Conservation (phyloP, 92 coral and sea anemone genomes). For the Siderastrea siderea region DNA sequence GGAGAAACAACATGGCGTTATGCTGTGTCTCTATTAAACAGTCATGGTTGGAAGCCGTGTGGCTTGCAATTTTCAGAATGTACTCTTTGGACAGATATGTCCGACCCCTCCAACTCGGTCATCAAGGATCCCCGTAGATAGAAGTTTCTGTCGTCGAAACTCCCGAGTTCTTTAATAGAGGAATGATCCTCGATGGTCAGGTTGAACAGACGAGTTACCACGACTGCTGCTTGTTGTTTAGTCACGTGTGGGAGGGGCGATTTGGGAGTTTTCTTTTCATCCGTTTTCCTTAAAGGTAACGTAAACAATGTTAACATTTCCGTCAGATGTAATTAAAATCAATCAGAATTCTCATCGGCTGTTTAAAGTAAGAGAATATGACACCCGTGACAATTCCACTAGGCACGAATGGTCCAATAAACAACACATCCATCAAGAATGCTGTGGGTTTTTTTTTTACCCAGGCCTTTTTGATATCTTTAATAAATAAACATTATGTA, state of each 20-base stretch:
- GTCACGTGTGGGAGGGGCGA: constrained; percentile 46
- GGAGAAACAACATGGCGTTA: constrained; percentile 32
- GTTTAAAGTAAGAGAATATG: too few species aligned
- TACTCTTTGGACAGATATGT: constrained; percentile 10
- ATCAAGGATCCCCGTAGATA: constrained; percentile 45
- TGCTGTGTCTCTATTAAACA: constrained; percentile 14
- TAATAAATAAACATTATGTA: too few species aligned
- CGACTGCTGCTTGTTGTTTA: constrained; percentile 40
- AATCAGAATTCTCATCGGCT: too few species aligned
- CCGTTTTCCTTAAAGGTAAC: too few species aligned
- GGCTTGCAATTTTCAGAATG: constrained; percentile 34
- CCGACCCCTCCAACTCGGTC: neutral
- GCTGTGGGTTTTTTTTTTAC: too few species aligned
- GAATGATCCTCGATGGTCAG: constrained; percentile 32
- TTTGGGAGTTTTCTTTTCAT: neutral
- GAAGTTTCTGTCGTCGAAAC: constrained; percentile 74
- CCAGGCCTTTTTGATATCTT: too few species aligned
- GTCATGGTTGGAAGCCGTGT: constrained; percentile 11
- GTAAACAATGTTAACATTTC: too few species aligned
- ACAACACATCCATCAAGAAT: too few species aligned
- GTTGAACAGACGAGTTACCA: constrained; percentile 65
- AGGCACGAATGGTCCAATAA: too few species aligned
- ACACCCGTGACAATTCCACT: too few species aligned
- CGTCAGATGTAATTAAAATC: too few species aligned
- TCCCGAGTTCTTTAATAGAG: constrained; percentile 54